Base-by-base conservation (phyloP, 1,140 invertebrate species). In the Drosophila teissieri region DNA sequence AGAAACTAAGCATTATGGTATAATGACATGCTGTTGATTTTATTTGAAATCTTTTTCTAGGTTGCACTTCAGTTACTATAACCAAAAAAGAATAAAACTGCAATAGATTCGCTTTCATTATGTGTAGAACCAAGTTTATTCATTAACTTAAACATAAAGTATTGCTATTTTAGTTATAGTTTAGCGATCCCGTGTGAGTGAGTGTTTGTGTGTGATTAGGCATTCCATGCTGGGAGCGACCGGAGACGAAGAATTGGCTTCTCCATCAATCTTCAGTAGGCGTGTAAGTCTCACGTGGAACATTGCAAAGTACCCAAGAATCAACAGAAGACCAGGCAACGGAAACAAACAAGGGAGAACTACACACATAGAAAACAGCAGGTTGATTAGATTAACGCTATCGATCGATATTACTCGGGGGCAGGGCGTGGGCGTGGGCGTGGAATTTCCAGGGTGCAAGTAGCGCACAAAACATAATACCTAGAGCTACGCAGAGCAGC, bases 91-190 rank as follows among this genome's bases (percentile, higher is more conserved):
- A 42, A 60, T 27, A 22, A n/a, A 46, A 63, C 6, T 14, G 12
- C 19, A 14, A 10, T 37, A 31, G 10, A 31, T 45, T 46, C 17
- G 36, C 42, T 42, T 70, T 70, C 37, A 58, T 73, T 54, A 39
- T 77, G 54, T 45, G 63, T 77, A 77, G 73, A 77, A 77, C 73
- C 72, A 77, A 77, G 73, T 77, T 77, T 77, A 77, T 88, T 88
- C 39, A 69, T 83, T 83, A 86, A 82, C 83, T 86, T 86, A 86
- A 79, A 64, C 51, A 53, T 53, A 77, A 85, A 76, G 85, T 86
- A 86, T 86, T 88, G 82, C 82, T 88, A 86, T 58, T 88, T 80
- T 79, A 86, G 70, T 83, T 83, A 61, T 86, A 83, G 83, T 85
- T 86, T 76, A 62, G 65, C 72, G 46, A 83, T 79, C 62, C 40